Evolutionary conservation across 2,797 vertebrate genomes (phyloP).

Genomic region (Lates japonicus): DNA sequence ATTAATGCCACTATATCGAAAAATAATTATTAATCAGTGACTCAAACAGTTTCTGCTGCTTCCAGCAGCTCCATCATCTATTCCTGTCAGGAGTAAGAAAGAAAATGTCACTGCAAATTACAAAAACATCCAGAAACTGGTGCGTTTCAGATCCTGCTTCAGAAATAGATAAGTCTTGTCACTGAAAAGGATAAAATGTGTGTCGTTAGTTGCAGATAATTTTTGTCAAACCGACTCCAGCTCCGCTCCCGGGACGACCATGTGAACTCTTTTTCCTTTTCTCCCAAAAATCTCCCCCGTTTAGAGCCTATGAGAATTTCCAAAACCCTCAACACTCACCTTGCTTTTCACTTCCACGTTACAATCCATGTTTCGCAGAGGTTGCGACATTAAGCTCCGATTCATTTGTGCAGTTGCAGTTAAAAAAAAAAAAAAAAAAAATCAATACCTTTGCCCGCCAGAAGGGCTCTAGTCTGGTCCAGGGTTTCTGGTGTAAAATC

Average conservation of each 20-base stretch:
- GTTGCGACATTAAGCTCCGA: constrained; percentile 95
- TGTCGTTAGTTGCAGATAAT: constrained; percentile 18
- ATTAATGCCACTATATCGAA: too few species aligned
- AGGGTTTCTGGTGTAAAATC: constrained; percentile 37
- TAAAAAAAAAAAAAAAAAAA: constrained; percentile 51
- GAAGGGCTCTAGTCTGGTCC: constrained; percentile 70
- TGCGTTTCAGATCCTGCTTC: not conserved
- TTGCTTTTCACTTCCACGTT: constrained; percentile 98
- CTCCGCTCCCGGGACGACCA: constrained; percentile 52
- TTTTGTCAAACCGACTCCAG: constrained; percentile 25
- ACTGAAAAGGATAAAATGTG: not conserved
- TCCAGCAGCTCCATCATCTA: too few species aligned
- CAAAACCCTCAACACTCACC: constrained; percentile 83
- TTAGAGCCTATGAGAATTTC: not conserved
- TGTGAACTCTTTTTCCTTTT: constrained; percentile 58
- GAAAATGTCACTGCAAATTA: constrained; percentile 39
- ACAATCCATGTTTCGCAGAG: constrained; percentile 90
- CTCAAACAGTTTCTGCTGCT: too few species aligned
- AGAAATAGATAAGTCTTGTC: not conserved
- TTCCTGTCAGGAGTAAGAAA: constrained; percentile 5
- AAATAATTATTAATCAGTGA: too few species aligned
- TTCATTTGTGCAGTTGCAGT: constrained; percentile 85
- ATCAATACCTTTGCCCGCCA: constrained; percentile 70
- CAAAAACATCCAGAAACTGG: constrained; percentile 34
- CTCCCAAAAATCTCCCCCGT: not conserved